Percentiles rank a stretch among this genome's conserved stretches.
phyloP scores from a whole-genome alignment of 2,797 vertebrate species.

The Sphenodon punctatus region DNA sequence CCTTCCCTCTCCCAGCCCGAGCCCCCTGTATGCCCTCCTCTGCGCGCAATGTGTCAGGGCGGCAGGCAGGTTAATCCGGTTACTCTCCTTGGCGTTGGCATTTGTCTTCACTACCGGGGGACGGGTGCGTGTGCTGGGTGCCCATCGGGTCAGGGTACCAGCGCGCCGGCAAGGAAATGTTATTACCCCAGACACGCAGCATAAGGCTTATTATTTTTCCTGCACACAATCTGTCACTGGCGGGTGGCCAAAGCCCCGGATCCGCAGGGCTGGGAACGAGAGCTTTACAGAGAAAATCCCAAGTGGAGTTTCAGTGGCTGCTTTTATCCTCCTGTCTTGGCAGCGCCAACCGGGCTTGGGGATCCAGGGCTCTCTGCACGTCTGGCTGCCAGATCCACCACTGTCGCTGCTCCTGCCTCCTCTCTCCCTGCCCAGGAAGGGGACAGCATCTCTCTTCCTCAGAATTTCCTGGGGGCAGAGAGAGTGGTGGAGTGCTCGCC shows the following conservation, averaged over 20 bases:
- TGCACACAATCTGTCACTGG: neutral
- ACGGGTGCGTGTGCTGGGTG: neutral
- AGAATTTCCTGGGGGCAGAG: too few species aligned
- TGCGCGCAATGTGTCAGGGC: too few species aligned
- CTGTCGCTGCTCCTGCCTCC: too few species aligned
- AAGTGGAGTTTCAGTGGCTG: neutral
- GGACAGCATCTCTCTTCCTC: too few species aligned
- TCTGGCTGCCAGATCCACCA: too few species aligned
- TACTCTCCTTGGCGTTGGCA: neutral
- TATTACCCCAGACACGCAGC: neutral
- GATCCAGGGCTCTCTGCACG: too few species aligned
- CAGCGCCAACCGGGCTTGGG: too few species aligned
- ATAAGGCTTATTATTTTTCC: neutral
- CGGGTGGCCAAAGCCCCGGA: neutral
- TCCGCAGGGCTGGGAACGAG: neutral
- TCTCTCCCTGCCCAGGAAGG: too few species aligned
- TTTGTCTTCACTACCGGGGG: slow-evolving; percentile 2
- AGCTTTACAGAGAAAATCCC: neutral
- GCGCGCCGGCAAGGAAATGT: slow-evolving; percentile 2
- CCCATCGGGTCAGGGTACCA: neutral
- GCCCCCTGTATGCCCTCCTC: neutral
- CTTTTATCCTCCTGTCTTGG: neutral
- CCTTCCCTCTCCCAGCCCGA: neutral
- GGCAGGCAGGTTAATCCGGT: neutral
- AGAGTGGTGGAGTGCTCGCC: too few species aligned